Evolutionary conservation across 1,140 invertebrate genomes (phyloP).

Genomic region (Lepidurus packardi): DNA sequence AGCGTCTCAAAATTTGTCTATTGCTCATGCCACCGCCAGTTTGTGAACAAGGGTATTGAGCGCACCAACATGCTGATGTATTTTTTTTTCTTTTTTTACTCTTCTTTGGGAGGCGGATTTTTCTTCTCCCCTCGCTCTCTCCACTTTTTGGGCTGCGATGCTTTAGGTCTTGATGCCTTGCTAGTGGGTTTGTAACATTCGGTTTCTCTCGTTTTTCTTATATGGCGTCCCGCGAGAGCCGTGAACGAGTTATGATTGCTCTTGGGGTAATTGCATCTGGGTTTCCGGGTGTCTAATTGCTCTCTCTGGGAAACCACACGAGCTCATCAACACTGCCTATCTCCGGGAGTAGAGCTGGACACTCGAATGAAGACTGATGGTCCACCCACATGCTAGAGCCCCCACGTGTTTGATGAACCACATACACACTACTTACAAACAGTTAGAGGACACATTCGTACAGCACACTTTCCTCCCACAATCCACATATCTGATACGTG

Average conservation of each 20-base stretch:
- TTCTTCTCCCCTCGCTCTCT: not conserved
- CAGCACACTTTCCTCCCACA: not conserved
- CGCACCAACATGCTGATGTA: not conserved
- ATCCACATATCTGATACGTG: not conserved
- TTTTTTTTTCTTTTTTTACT: not conserved
- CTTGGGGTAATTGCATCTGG: slow-evolving; percentile 21
- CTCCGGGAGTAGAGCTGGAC: slow-evolving; percentile 11
- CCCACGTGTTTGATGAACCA: slow-evolving; percentile 18
- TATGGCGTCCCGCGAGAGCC: slow-evolving; percentile 12
- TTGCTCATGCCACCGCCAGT: not conserved
- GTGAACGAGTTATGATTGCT: slow-evolving; percentile 21
- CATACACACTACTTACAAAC: slow-evolving; percentile 6
- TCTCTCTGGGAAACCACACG: slow-evolving; percentile 13
- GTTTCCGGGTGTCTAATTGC: slow-evolving; percentile 21
- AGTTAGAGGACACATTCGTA: not conserved
- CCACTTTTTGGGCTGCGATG: not conserved
- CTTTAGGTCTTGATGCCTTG: not conserved
- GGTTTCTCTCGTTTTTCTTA: not conserved
- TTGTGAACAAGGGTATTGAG: not conserved
- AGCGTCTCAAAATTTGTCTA: not conserved
- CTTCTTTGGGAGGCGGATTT: not conserved
- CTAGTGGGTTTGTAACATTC: not conserved
- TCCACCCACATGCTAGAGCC: not conserved
- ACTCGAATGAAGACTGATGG: slow-evolving; percentile 21
- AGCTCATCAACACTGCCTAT: slow-evolving; percentile 21